Base-by-base conservation (phyloP, 2,888 invertebrate genomes). In the Cataglyphis cursor region DNA sequence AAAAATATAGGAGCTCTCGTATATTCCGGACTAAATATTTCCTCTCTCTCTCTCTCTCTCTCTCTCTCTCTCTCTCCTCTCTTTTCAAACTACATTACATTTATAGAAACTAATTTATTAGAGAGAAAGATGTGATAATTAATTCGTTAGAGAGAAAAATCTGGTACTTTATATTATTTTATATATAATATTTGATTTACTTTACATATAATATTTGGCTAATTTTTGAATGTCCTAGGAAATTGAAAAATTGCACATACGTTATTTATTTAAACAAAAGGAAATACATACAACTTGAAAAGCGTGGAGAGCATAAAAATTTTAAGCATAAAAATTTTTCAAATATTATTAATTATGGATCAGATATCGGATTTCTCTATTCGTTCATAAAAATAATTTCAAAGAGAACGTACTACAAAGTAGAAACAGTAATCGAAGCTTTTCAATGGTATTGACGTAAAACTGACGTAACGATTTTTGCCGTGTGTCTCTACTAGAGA, bases 381-480 rank as follows among this genome's bases (percentile, higher is more conserved):
- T 48, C 18, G 12, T 44, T 15, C 31, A 18, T 31, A 44, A 48
- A 48, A 18, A 48, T 64, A 31, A 64, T 64, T 62, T 31, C 44
- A n/a, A 38, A 18, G 10, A 31, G 48, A 57, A 38, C 12, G 12
- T 35, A 64, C n/a, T 54, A 38, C 48, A 38, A 28, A 54, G 28
- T 28, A 15, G n/a, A 57, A 44, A 57, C 9, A 4, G 59, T 24
- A 59, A 59, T 24, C 31, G 24, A 24, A 59, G 68, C 54, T 76
- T 44, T 70, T 70, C 59, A 78, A 78, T 44, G 38, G 31, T 65
- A 21, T 15, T n/a, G 68, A 68, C 51, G 51, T 51, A 31, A 68
- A 68, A 59, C 24, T 28, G 72, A 44, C 41, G 78, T 44, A 59
- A 78, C 72, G 59, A 72, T 80, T 80, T 80, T 80, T 80, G 18